Evolutionary conservation across 1,140 invertebrate species (phyloP).

Genomic region (Heterodera schachtii): DNA sequence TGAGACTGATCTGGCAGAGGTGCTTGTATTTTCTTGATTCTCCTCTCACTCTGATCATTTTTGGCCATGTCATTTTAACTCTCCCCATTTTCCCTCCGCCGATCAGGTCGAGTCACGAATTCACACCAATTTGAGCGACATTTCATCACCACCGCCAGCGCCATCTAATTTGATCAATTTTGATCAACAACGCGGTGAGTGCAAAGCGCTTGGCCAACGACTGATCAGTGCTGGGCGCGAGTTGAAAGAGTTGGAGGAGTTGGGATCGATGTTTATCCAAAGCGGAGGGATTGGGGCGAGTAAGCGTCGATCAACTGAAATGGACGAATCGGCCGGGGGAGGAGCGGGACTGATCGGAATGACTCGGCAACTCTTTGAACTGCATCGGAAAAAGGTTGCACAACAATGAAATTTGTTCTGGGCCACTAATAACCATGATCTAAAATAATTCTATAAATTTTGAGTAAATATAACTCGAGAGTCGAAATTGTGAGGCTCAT

Average conservation of each 20-base stretch:
- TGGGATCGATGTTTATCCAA: slow-evolving; percentile 29
- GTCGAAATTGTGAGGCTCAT: no score
- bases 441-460: no score
- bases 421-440: no score
- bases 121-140: slow-evolving; percentile 2
- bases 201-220: slow-evolving; percentile 8
- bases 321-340: slow-evolving; percentile 1
- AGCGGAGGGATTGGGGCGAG: not conserved
- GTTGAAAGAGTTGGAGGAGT: slow-evolving; percentile 34
- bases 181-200: not conserved
- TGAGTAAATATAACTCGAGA: no score
- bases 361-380: slow-evolving; percentile 1
- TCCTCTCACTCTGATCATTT: no score
- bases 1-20: slow-evolving; percentile 14
- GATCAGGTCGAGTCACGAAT: not conserved
- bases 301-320: slow-evolving; percentile 24
- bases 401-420: no score
- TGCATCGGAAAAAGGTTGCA: not conserved
- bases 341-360: not conserved
- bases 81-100: not conserved
- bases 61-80: no score
- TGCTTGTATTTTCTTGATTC: not conserved
- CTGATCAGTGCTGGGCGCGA: not conserved
- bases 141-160: not conserved
- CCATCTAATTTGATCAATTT: not conserved